Evolutionary conservation across 1,140 invertebrate genomes (phyloP).

Genomic region (Pseudoatta argentina): DNA sequence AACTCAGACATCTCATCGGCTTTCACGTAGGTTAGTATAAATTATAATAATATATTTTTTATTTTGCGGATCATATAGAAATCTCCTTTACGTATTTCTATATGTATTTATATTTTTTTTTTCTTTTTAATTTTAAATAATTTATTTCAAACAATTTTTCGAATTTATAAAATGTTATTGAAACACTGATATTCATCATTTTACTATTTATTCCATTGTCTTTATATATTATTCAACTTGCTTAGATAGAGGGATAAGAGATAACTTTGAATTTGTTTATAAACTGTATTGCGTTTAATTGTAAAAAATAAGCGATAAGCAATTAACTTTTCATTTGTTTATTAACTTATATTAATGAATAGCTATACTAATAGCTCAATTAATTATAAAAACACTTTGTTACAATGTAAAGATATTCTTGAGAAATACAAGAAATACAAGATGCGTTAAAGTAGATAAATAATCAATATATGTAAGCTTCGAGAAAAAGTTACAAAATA

Average conservation of each 20-base stretch:
- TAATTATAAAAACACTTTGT: background rate
- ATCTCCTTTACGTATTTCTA: background rate
- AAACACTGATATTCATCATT: background rate
- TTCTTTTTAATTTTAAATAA: background rate
- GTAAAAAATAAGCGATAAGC: too few species aligned
- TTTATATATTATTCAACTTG: background rate
- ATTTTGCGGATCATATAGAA: background rate
- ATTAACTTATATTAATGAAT: background rate
- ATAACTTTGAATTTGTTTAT: background rate
- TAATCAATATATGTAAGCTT: too few species aligned
- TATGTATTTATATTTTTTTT: background rate
- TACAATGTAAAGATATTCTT: background rate
- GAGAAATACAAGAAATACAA: too few species aligned
- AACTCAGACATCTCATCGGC: conserved; percentile 88
- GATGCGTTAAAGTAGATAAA: background rate
- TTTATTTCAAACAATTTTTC: background rate
- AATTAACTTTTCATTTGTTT: background rate
- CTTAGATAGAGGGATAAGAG: too few species aligned
- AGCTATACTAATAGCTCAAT: background rate
- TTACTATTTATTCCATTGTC: background rate
- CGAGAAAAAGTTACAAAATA: too few species aligned
- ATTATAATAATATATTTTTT: background rate
- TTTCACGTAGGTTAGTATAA: conserved; percentile 87
- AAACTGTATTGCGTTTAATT: background rate
- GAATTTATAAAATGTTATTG: background rate